Conservation (phyloP, 2,888 invertebrate genomes). For the Octonoba sinensis region DNA sequence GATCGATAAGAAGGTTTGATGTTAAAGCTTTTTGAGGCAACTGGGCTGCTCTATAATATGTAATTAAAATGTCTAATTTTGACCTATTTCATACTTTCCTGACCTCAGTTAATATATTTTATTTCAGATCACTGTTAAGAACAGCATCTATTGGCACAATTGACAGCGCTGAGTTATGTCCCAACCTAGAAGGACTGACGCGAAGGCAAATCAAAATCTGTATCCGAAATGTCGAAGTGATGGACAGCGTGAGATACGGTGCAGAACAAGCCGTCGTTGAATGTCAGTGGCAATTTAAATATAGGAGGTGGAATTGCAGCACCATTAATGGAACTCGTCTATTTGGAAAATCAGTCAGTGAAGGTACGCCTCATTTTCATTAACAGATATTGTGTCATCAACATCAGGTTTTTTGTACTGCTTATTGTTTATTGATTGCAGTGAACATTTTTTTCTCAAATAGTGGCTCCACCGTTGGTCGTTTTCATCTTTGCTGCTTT, state of each 20-base stretch:
- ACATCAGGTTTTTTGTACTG: no score
- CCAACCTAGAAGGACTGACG: slow-evolving; percentile 70
- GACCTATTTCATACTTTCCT: no score
- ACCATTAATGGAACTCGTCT: slow-evolving; percentile 61
- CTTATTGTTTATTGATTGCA: no score
- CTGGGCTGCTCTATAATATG: no score
- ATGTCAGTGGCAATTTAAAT: slow-evolving; percentile 73
- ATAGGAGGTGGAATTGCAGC: slow-evolving; percentile 73
- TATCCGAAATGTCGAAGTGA: slow-evolving; percentile 71
- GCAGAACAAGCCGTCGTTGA: slow-evolving; percentile 73
- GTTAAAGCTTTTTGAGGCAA: no score
- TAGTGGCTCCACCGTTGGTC: no score
- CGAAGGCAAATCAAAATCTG: slow-evolving; percentile 71
- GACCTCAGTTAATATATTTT: no score
- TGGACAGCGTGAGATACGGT: slow-evolving; percentile 72
- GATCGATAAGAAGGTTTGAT: no score
- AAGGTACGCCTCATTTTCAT: slow-evolving; percentile 68
- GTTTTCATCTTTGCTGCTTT: background rate
- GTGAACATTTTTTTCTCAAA: no score
- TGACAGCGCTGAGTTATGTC: slow-evolving; percentile 67
- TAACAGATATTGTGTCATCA: background rate
- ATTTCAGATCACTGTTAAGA: slow-evolving; percentile 64
- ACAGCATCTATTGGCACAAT: slow-evolving; percentile 63
- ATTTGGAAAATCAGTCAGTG: slow-evolving; percentile 68
- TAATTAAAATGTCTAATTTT: no score